Conservation (phyloP, 2,888 invertebrate genomes). For the Caenorhabditis sinica region DNA sequence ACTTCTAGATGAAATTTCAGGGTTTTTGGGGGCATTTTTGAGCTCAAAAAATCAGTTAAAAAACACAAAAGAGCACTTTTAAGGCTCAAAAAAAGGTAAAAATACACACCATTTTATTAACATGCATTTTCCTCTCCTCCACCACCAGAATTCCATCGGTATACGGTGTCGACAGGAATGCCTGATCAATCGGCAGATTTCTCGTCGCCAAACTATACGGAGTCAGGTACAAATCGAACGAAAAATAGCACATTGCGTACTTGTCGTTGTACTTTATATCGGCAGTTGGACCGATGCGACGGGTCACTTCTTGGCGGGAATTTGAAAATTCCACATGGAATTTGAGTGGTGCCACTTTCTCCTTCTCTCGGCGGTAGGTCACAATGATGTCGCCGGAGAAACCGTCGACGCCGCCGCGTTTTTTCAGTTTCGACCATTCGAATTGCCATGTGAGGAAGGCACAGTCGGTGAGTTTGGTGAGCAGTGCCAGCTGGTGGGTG, state of each 20-base stretch:
- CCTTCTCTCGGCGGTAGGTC: neutral
- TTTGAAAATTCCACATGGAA: neutral
- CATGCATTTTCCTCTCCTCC: conserved; percentile 7
- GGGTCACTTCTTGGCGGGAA: neutral
- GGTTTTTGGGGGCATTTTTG: too few relatives aligned
- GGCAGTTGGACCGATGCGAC: conserved; percentile 2
- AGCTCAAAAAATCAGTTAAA: neutral
- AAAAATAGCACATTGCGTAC: conserved; percentile 1
- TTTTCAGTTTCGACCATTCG: neutral
- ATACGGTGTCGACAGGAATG: neutral
- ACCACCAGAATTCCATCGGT: conserved; percentile 9
- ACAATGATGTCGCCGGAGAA: conserved; percentile 12
- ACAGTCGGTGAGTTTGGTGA: conserved; percentile 7
- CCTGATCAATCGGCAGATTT: conserved; percentile 9
- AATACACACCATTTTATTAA: conserved; percentile 2
- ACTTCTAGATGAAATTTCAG: too few relatives aligned
- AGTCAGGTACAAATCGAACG: neutral
- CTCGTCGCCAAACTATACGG: neutral
- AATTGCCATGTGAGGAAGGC: conserved; percentile 8
- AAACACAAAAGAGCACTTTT: too few relatives aligned
- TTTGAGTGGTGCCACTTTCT: neutral
- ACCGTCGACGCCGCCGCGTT: neutral
- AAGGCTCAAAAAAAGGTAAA: neutral
- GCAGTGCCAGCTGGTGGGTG: conserved; percentile 10
- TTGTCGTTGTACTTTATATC: conserved; percentile 15